phyloP scores from a whole-genome alignment of 64 coral and sea anemone genomes.

The Montipora cactus region DNA sequence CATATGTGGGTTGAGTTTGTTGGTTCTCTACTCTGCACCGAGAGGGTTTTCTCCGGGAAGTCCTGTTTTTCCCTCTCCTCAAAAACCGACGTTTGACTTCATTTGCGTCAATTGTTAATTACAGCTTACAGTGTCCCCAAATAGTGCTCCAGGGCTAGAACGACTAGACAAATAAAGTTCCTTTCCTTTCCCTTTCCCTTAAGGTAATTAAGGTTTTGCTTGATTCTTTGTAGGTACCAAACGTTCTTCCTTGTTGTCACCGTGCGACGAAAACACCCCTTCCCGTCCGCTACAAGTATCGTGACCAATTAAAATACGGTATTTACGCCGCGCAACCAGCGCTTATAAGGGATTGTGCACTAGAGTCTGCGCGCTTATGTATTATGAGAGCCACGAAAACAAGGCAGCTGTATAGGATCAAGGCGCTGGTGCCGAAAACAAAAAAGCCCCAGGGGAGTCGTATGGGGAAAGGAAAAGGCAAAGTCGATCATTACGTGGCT shows the following conservation, averaged over 20 bases:
- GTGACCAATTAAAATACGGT: constrained; percentile 88
- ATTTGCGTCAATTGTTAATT: too few relatives aligned
- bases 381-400: constrained; percentile 97
- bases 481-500: constrained; percentile 89
- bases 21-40: too few relatives aligned
- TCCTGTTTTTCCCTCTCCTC: too few relatives aligned
- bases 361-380: constrained; percentile 91
- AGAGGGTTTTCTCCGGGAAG: too few relatives aligned
- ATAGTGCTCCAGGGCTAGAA: too few relatives aligned
- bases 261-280: constrained; percentile 58
- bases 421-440: constrained; percentile 83
- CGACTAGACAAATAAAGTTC: too few relatives aligned
- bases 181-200: too few relatives aligned
- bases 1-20: too few relatives aligned
- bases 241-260: constrained; percentile 32
- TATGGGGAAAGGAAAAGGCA: constrained; percentile 99
- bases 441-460: constrained; percentile 92
- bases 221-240: constrained; percentile 40
- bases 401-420: constrained; percentile 89
- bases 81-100: too few relatives aligned
- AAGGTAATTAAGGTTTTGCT: background rate
- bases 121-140: too few relatives aligned
- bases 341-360: constrained; percentile 82
- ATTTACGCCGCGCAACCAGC: constrained; percentile 90
- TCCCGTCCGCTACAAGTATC: constrained; percentile 78